Conservation (phyloP, 2,797 vertebrate species). For the Tapirus indicus region DNA sequence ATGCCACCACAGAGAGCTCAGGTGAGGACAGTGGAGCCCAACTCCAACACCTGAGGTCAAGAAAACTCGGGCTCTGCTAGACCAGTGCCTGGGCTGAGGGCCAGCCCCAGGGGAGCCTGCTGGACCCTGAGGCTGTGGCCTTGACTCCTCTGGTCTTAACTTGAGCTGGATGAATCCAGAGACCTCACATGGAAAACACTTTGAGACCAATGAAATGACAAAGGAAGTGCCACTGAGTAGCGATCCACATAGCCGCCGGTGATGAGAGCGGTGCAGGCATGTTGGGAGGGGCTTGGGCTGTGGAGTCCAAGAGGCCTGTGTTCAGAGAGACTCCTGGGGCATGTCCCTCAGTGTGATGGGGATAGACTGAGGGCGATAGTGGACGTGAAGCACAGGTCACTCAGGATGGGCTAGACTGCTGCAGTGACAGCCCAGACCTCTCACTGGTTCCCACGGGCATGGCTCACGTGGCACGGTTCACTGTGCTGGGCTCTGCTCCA, state of each 20-base stretch:
- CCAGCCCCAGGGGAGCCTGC: not conserved
- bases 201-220: accelerated
- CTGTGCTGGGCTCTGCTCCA: not conserved
- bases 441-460: accelerated
- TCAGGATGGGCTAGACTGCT: no score
- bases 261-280: accelerated
- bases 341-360: accelerated
- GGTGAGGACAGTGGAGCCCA: not conserved
- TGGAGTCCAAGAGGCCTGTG: not conserved
- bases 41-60: no score
- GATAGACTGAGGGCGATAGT: accelerated
- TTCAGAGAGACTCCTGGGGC: no score
- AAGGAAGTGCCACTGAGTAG: not conserved
- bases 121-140: not conserved
- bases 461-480: accelerated
- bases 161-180: not conserved
- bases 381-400: not conserved
- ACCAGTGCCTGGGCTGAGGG: accelerated
- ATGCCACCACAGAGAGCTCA: not conserved
- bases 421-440: not conserved
- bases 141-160: not conserved
- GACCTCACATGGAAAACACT: not conserved
- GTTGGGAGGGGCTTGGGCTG: not conserved
- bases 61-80: not conserved
- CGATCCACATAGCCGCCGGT: accelerated